Base-by-base conservation (phyloP, 1,140 invertebrate genomes). In the Drosophila ambigua region DNA sequence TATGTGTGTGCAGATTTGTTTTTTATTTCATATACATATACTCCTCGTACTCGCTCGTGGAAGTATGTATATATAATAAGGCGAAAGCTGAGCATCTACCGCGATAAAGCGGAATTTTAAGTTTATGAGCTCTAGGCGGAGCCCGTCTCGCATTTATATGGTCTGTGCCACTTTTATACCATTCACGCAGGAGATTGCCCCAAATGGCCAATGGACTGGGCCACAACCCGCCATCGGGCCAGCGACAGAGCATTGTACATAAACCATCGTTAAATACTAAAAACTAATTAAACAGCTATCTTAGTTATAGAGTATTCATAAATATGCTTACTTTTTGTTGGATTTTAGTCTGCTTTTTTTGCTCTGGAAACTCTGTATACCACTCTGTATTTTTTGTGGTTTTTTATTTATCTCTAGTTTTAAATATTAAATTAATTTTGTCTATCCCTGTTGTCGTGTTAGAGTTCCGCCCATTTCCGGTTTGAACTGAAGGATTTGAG, bases 81-180 rank as follows among this genome's bases (percentile, higher is more conserved):
- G 66, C 57, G 46, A 52, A 51, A 68, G 11, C 35, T 13, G 35
- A 39, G 35, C 62, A 77, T 77, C 77, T 83, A 54, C 69, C 72
- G 67, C 80, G 77, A 84, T 84, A 85, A 84, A 84, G 73, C 63
- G 77, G 67, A 84, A 80, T 85, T 85, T 80, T 64, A 85, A 85
- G 66, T 84, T 84, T 84, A 84, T 84, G 77, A 65, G 51, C 80
- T 77, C 80, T 80, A 84, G 80, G 80, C 81, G 55, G 31, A 49
- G 65, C 44, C 69, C n/a, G 9, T 68, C 35, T 35, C 48, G 31
- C 76, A 79, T 84, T 83, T 84, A 85, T 84, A 85, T 80, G 63
- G 52, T 57, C 72, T 72, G 65, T 63, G 60, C 65, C 15, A 13
- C 63, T 75, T 82, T 85, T 73, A 79, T 72, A 77, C 60, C 72